phyloP scores from a whole-genome alignment of 2,113 vertebrate species.

The Onychorhynchus coronatus region DNA sequence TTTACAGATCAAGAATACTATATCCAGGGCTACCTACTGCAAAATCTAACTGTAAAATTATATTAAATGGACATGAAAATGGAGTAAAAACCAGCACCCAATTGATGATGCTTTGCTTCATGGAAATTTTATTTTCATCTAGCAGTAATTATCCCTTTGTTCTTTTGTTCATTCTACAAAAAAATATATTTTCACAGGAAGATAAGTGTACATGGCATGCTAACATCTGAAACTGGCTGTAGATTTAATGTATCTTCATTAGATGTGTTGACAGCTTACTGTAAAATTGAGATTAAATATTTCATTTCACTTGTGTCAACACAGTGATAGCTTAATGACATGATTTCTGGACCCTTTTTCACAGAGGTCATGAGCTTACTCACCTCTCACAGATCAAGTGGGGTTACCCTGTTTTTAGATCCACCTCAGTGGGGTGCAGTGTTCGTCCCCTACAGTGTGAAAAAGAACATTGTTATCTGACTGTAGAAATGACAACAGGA shows the following conservation, averaged over 20 bases:
- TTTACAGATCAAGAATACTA: not conserved
- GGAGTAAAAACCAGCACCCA: not conserved
- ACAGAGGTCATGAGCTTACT: not conserved
- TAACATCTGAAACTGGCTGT: not conserved
- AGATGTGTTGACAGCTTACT: not conserved
- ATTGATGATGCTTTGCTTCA: not conserved
- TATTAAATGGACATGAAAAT: not conserved
- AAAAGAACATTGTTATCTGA: not conserved
- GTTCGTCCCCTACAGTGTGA: not conserved
- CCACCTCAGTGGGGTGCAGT: not conserved
- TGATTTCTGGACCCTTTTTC: not conserved
- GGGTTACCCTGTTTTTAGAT: not conserved
- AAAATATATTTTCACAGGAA: not conserved
- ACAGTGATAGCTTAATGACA: accelerated
- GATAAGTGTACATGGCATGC: not conserved
- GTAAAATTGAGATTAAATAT: not conserved
- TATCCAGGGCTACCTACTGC: accelerated
- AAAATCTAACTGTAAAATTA: not conserved
- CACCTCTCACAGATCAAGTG: not conserved
- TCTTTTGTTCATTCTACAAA: not conserved
- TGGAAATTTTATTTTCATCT: not conserved
- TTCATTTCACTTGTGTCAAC: not conserved
- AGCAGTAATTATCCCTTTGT: not conserved
- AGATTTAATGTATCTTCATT: not conserved
- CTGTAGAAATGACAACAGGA: not conserved